These are phyloP conservation scores for Mayetiola destructor DNA, from an alignment of 2,888 invertebrate genomes.

Conservation along the genomic window DNA sequence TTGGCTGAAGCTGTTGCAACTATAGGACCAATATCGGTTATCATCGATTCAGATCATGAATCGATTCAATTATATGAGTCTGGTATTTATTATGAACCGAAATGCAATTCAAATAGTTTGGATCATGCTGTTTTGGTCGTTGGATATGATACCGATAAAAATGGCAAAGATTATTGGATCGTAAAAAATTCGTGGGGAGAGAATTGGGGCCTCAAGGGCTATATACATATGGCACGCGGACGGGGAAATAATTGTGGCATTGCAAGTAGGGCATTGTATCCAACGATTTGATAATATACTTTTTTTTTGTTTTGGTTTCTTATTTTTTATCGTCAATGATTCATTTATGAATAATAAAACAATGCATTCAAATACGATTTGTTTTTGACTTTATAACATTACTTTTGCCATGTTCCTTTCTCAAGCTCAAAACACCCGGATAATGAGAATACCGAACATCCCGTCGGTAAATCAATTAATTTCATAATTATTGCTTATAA, in stretches of 20 bases:
- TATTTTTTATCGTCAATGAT: too few relatives aligned
- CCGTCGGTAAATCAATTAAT: too few relatives aligned
- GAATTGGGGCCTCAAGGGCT: conserved; percentile 58
- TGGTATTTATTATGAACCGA: conserved; percentile 16
- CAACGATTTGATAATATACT: conserved; percentile 60
- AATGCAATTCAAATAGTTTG: neutral
- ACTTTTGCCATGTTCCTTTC: too few relatives aligned
- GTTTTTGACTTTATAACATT: too few relatives aligned
- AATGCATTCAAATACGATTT: too few relatives aligned
- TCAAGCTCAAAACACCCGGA: too few relatives aligned
- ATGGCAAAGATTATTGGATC: conserved; percentile 17
- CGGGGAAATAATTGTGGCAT: conserved; percentile 66
- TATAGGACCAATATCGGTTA: conserved; percentile 17
- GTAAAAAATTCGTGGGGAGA: conserved; percentile 47
- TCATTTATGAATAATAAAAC: too few relatives aligned
- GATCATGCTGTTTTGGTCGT: conserved; percentile 17
- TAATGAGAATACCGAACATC: too few relatives aligned
- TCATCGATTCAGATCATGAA: conserved; percentile 14
- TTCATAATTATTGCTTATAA: too few relatives aligned
- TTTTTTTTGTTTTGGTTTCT: too few relatives aligned
- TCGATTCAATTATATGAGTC: conserved; percentile 15
- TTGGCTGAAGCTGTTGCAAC: conserved; percentile 15
- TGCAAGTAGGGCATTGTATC: conserved; percentile 62
- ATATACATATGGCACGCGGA: conserved; percentile 70
- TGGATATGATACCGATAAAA: conserved; percentile 17